phyloP scores from a whole-genome alignment of 2,113 vertebrate genomes.

The Noturus placidus region DNA sequence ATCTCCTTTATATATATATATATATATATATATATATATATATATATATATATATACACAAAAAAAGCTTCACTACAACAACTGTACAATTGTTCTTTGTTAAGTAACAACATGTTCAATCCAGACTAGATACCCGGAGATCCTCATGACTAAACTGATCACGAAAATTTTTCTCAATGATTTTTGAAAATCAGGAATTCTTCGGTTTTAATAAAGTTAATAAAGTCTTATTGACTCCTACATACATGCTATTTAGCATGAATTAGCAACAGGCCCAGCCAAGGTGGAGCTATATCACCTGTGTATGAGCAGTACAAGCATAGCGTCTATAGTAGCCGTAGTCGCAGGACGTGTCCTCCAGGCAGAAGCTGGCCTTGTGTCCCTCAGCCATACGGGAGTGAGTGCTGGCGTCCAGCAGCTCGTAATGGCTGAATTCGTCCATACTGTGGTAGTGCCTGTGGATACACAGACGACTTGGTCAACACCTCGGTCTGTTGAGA shows the following conservation, averaged over 20 bases:
- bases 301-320: slow-evolving; percentile 91
- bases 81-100: background rate
- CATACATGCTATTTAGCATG: background rate
- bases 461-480: background rate
- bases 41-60: too few species aligned
- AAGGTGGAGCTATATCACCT: slow-evolving; percentile 70
- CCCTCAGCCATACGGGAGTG: slow-evolving; percentile 91
- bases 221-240: background rate
- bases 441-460: slow-evolving; percentile 95
- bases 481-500: background rate
- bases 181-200: background rate
- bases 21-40: too few species aligned
- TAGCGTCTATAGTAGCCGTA: slow-evolving; percentile 92
- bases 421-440: slow-evolving; percentile 98
- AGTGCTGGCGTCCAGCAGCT: slow-evolving; percentile 84
- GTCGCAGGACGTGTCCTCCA: slow-evolving; percentile 96
- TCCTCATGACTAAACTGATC: background rate
- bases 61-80: background rate
- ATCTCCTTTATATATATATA: background rate
- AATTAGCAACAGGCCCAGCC: background rate
- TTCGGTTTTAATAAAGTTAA: background rate
- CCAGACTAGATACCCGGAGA: background rate
- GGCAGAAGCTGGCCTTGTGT: slow-evolving; percentile 97
- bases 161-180: background rate
- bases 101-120: background rate